phyloP scores from a whole-genome alignment of 2,113 vertebrate species.

The Tragelaphus scriptus region DNA sequence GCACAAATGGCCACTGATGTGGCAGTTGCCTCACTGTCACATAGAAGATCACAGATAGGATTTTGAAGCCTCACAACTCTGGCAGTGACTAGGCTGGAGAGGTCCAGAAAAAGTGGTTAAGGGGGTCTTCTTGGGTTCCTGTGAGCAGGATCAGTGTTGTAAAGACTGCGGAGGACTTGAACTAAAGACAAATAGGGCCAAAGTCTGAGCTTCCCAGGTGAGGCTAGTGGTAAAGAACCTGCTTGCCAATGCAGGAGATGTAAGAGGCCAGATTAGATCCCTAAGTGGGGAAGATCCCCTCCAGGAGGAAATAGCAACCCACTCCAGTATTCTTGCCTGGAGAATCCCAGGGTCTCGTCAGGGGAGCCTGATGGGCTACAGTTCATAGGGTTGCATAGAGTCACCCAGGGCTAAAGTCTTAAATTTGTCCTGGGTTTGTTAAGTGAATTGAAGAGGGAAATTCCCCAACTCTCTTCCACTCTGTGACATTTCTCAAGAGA shows the following conservation, averaged over 20 bases:
- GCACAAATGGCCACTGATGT: constrained; percentile 17
- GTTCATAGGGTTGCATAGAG: not conserved
- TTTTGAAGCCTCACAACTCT: constrained; percentile 11
- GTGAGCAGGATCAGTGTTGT: not conserved
- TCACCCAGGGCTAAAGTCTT: not conserved
- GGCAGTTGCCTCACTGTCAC: not conserved
- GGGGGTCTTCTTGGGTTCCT: not conserved
- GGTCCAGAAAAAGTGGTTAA: constrained; percentile 1
- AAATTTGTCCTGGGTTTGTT: not conserved
- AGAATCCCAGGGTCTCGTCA: not conserved
- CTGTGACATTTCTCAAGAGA: not conserved
- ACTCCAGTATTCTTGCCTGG: not conserved
- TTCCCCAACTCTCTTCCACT: not conserved
- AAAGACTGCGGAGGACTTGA: not conserved
- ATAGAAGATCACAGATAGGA: not conserved
- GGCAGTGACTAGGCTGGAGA: not conserved
- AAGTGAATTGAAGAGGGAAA: not conserved
- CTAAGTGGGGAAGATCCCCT: not conserved
- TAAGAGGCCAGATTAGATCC: not conserved
- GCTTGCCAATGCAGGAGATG: not conserved
- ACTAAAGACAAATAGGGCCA: not conserved
- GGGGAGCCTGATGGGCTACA: not conserved
- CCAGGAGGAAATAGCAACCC: not conserved
- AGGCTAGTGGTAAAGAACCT: not conserved
- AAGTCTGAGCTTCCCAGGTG: not conserved